Conservation (phyloP, 2,888 invertebrate genomes). For the Cyaniris semiargus region DNA sequence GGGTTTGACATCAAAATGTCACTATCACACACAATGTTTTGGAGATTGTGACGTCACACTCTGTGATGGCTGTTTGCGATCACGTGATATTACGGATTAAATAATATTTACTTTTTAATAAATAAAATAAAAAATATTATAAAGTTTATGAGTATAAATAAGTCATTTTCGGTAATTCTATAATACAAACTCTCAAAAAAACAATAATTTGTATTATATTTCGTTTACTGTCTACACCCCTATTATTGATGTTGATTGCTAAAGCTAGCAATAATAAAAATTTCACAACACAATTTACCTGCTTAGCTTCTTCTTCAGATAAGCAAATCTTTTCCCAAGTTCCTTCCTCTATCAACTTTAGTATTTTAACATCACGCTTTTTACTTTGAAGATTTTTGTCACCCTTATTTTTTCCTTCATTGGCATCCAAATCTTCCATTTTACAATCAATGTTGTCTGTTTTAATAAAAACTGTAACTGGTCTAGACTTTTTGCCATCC, state of each 20-base stretch:
- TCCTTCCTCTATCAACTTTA: slow-evolving; percentile 51
- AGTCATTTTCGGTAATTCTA: too few relatives aligned
- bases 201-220: too few relatives aligned
- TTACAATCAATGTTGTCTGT: slow-evolving; percentile 3
- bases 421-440: neutral
- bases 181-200: too few relatives aligned
- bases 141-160: too few relatives aligned
- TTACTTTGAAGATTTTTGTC: neutral
- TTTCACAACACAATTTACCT: slow-evolving; percentile 39
- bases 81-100: too few relatives aligned
- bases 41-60: too few relatives aligned
- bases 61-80: too few relatives aligned
- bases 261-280: neutral
- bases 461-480: neutral
- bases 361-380: slow-evolving; percentile 39
- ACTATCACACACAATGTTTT: too few relatives aligned
- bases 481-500: slow-evolving; percentile 24
- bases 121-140: too few relatives aligned
- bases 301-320: slow-evolving; percentile 63
- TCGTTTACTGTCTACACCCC: too few relatives aligned
- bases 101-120: too few relatives aligned
- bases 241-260: neutral
- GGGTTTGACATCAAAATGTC: too few relatives aligned
- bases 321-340: slow-evolving; percentile 60
- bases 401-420: neutral